Percentiles rank a stretch among this genome's conserved stretches.
phyloP scores from a whole-genome alignment of 2,888 invertebrate species.

The Nomada ruficornis region DNA sequence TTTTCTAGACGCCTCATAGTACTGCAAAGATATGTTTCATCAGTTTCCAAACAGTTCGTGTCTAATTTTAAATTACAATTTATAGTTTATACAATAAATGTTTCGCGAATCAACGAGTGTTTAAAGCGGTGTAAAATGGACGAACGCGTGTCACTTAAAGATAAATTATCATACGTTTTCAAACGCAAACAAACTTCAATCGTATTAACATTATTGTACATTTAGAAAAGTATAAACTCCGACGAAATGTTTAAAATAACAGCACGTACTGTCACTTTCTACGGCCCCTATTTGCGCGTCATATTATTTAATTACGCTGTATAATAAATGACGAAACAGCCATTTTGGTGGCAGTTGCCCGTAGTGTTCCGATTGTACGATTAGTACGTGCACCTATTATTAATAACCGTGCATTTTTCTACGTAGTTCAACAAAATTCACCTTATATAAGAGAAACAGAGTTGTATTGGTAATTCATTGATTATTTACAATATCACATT shows the following conservation, averaged over 20 bases:
- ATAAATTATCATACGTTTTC: constrained; percentile 41
- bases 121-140: constrained; percentile 47
- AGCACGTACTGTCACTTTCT: constrained; percentile 6
- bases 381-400: background rate
- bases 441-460: background rate
- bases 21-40: constrained; percentile 17
- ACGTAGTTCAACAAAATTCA: background rate
- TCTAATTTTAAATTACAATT: constrained; percentile 50
- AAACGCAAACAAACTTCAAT: constrained; percentile 18
- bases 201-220: constrained; percentile 1
- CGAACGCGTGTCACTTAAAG: constrained; percentile 31
- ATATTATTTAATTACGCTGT: constrained; percentile 33
- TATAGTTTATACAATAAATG: constrained; percentile 55
- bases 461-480: background rate
- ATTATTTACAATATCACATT: constrained; percentile 1
- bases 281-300: constrained; percentile 12
- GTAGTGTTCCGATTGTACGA: constrained; percentile 12
- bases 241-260: background rate
- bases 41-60: constrained; percentile 32
- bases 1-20: constrained; percentile 9
- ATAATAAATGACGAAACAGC: constrained; percentile 41
- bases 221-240: background rate
- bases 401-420: background rate
- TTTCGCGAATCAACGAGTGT: constrained; percentile 51
- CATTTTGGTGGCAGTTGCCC: constrained; percentile 40